A percentile compares a stretch with the other conserved stretches of the same genome.
Conservation (phyloP, 2,797 vertebrate species). For the Gobionotothen gibberifrons region DNA sequence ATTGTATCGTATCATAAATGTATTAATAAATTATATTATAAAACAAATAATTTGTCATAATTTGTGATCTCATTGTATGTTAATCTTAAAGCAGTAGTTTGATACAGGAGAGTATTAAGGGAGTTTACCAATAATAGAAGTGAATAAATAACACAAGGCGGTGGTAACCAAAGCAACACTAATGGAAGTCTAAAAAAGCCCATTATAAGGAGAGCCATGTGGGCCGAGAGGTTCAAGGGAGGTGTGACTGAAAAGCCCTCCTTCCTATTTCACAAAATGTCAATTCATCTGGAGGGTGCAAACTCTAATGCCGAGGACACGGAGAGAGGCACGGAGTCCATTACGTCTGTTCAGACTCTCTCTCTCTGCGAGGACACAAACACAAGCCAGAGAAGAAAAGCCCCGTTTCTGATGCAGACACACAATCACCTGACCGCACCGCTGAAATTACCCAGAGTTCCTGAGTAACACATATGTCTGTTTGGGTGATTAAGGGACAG, state of each 20-base stretch:
- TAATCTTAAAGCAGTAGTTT: too few species aligned
- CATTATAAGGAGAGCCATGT: constrained; percentile 34
- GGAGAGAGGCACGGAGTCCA: constrained; percentile 73
- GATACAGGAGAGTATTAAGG: too few species aligned
- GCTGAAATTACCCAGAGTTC: constrained; percentile 5
- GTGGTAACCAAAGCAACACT: constrained; percentile 46
- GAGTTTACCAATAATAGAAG: constrained; percentile 8
- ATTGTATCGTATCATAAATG: too few species aligned
- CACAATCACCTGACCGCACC: constrained; percentile 18
- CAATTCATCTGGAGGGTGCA: constrained; percentile 65
- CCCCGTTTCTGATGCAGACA: constrained; percentile 27
- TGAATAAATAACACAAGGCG: constrained; percentile 20
- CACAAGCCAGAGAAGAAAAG: constrained; percentile 26
- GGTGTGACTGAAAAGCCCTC: constrained; percentile 67
- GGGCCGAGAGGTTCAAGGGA: constrained; percentile 48
- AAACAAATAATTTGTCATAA: too few species aligned
- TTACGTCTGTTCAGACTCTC: constrained; percentile 54
- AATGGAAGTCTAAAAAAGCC: constrained; percentile 30
- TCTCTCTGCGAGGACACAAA: constrained; percentile 22
- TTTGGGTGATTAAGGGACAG: background rate
- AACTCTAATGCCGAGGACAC: constrained; percentile 72
- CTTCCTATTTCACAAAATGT: constrained; percentile 75
- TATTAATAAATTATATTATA: too few species aligned
- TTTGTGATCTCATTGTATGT: too few species aligned
- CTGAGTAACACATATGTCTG: constrained; percentile 6